Evolutionary conservation across 2,797 vertebrate species (phyloP), one percentile per base, ranked within the genome.

Genomic region (Margarornis squamiger): DNA sequence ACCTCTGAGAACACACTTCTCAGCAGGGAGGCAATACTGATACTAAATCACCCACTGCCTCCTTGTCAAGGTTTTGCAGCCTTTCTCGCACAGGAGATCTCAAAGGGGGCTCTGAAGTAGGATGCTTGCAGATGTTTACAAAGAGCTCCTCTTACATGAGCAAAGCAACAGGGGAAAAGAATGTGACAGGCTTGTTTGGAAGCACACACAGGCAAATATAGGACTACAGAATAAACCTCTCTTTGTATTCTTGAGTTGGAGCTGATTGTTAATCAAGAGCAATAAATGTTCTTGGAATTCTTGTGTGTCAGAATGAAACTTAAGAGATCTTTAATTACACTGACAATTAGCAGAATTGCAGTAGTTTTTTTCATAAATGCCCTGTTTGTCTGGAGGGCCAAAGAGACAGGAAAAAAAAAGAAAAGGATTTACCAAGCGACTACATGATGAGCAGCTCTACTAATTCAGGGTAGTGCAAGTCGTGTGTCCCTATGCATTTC

Each of bases 21-120:
- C 51, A 26, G 94, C 70, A 65, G 72, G 79, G 63, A 90, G 59
- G 66, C 76, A 84, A 51, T 23, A n/a, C 70, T 41, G 51, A 18
- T 63, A 41, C 65, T 91, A 90, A 91, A 93, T 95, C 90, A 90
- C 67, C 73, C 67, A 78, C 58, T 48, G 26, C 36, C 70, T 86
- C 71, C 83, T 82, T 76, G 90, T 66, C 80, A 90, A 55, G 63
- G 36, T 87, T 88, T 57, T 82, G 86, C 77, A 89, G 84, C 48
- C 30, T 38, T 77, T 39, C 72, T 52, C 30, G 21, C 34, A 32
- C 24, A 2, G 19, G 29, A 63, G 72, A 41, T 79, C 86, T 94
- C 32, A 0, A 22, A 84, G 83, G 39, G 43, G 24, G 34, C 52
- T 86, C 38, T 30, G 58, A 68, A 82, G 68, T 58, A 51, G 62